These are phyloP conservation scores for Tricholauxania praeusta DNA, from an alignment of 2,888 invertebrate species.

Conservation along the genomic window DNA sequence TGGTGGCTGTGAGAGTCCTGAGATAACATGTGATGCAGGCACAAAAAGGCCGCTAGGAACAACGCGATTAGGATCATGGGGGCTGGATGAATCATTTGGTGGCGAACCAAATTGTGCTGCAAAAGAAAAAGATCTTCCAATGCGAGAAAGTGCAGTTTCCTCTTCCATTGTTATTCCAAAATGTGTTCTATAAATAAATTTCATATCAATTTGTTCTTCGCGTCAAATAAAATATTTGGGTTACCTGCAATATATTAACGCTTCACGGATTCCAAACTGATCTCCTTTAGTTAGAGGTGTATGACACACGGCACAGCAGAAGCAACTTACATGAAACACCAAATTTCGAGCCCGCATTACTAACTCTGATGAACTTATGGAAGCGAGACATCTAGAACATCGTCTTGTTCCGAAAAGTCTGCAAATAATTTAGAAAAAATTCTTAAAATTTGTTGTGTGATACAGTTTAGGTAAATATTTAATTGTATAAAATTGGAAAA, in stretches of 20 bases:
- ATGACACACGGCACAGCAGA: slow-evolving; percentile 91
- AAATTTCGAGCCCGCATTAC: slow-evolving; percentile 94
- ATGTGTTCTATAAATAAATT: slow-evolving; percentile 59
- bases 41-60: slow-evolving; percentile 70
- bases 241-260: slow-evolving; percentile 87
- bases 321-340: slow-evolving; percentile 95
- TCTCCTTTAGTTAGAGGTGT: slow-evolving; percentile 92
- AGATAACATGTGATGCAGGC: slow-evolving; percentile 71
- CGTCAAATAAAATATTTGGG: slow-evolving; percentile 8
- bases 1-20: slow-evolving; percentile 74
- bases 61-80: slow-evolving; percentile 67
- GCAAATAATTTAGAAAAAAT: slow-evolving; percentile 61
- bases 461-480: too few relatives aligned
- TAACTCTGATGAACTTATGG: slow-evolving; percentile 89
- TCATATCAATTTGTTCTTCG: not conserved
- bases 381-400: slow-evolving; percentile 90
- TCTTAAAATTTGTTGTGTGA: too few relatives aligned
- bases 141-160: slow-evolving; percentile 63
- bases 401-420: slow-evolving; percentile 92
- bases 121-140: slow-evolving; percentile 71
- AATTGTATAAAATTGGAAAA: too few relatives aligned
- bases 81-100: slow-evolving; percentile 67
- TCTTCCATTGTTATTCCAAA: slow-evolving; percentile 66
- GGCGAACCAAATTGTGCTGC: slow-evolving; percentile 69
- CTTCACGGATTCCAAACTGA: slow-evolving; percentile 92